phyloP scores from a whole-genome alignment of 2,113 vertebrate species.

The Herpetotheres cachinnans region DNA sequence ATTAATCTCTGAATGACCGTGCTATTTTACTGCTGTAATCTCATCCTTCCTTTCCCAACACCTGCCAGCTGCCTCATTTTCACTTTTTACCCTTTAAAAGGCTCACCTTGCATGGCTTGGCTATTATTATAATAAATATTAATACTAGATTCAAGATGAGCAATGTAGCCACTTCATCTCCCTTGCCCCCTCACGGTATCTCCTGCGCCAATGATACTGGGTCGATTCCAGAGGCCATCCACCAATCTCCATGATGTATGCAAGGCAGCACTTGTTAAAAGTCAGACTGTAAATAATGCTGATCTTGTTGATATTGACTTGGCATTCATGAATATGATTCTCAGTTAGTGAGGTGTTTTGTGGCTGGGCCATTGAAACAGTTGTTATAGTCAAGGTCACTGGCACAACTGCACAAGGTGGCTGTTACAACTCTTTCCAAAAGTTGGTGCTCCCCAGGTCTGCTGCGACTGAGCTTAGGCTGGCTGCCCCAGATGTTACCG shows the following conservation, averaged over 20 bases:
- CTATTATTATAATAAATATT: conserved; percentile 59
- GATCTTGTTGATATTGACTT: conserved; percentile 54
- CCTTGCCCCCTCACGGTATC: background rate
- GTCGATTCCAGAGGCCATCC: background rate
- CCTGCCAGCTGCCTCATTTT: conserved; percentile 59
- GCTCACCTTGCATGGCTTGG: conserved; percentile 45
- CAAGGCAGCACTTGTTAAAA: conserved; percentile 26
- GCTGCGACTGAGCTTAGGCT: background rate
- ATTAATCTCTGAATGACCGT: conserved; percentile 57
- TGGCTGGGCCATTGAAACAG: background rate
- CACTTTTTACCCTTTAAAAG: conserved; percentile 67
- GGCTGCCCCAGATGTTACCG: background rate
- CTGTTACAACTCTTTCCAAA: background rate
- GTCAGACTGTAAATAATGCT: conserved; percentile 58
- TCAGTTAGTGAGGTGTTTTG: background rate
- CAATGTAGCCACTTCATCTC: conserved; percentile 36
- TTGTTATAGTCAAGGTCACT: background rate
- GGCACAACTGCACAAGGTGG: rapidly evolving
- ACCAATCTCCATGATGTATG: conserved; percentile 33
- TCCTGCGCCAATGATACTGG: background rate
- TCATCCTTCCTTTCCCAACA: conserved; percentile 58
- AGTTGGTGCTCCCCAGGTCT: background rate
- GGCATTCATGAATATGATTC: conserved; percentile 32
- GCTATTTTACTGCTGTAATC: conserved; percentile 61
- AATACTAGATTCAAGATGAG: conserved; percentile 51